Conservation (phyloP, 2,113 vertebrate genomes). For the Cyanoramphus novaezelandiae region DNA sequence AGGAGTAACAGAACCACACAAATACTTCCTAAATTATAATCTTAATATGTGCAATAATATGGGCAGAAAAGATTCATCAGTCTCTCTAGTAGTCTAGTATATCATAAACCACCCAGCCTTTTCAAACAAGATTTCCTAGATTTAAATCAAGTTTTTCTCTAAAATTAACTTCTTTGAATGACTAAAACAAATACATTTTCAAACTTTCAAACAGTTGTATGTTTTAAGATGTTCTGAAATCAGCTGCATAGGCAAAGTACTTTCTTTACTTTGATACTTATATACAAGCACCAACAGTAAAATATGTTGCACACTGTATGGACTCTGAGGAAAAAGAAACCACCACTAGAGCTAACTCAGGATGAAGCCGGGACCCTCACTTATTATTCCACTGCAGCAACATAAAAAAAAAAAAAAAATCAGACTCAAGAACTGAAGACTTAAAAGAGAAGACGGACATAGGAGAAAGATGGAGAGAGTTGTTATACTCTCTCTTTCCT, state of each 20-base stretch:
- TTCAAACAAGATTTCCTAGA: background rate
- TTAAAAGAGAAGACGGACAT: background rate
- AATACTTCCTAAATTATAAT: background rate
- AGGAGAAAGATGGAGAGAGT: background rate
- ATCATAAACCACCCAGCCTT: background rate
- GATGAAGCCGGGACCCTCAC: background rate
- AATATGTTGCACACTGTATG: background rate
- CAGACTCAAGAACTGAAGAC: background rate
- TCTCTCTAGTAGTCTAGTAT: background rate
- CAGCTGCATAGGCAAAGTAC: background rate
- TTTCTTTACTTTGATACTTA: background rate
- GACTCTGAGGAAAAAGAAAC: background rate
- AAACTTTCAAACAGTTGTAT: background rate
- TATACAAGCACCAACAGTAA: background rate
- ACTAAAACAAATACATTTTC: background rate
- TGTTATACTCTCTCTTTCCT: background rate
- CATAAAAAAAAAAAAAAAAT: rapidly evolving
- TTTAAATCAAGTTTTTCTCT: background rate
- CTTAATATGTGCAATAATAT: background rate
- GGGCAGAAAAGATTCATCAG: background rate
- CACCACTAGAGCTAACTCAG: background rate
- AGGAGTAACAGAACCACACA: background rate
- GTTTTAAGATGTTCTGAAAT: background rate
- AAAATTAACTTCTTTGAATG: background rate
- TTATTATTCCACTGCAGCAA: background rate